Evolutionary conservation across 2,113 vertebrate species (phyloP), one percentile per base, ranked within the genome.

Genomic region (Perccottus glenii): DNA sequence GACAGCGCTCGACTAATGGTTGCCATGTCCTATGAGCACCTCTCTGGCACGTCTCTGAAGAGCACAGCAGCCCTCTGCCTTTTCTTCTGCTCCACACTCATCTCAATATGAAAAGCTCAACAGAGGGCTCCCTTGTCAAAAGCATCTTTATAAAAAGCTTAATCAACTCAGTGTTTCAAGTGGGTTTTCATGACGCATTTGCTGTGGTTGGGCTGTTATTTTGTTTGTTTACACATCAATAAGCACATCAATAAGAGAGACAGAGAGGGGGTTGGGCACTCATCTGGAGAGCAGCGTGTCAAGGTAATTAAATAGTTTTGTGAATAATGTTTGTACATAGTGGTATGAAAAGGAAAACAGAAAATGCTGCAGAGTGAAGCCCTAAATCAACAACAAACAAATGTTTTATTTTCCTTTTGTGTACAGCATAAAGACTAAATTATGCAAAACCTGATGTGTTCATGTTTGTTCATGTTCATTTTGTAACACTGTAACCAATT

Each of bases 21-120:
- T 12, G 14, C 40, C 45, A 0, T 53, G 59, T 11, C 45, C 49
- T 7, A 47, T 19, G 38, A 61, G 58, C 78, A 65, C 71, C 70
- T 86, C 70, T 84, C 62, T 82, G 60, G 70, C 40, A 64, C 19
- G 40, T 56, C 67, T 82, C 55, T 84, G 67, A 83, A 81, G 78
- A 80, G 67, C 58, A 35, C 1, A 5, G 66, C 69, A 55, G 67
- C 64, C 56, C 69, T 58, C 65, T 33, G 11, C 57, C 68, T 77
- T 85, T 87, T 73, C 85, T 81, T 89, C 65, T 87, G 50, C 43
- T 53, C 12, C 8, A 66, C 66, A 11, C 81, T 91, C 68, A 90
- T 93, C 79, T 92, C 66, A 87, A 92, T 93, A 88, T 93, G 83
- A 91, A 92, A 84, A 64, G 83, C 47, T 3, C 46, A 11, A 58